Evolutionary conservation across 2,888 invertebrate species (phyloP).

Genomic region (Coelopa pilipes): DNA sequence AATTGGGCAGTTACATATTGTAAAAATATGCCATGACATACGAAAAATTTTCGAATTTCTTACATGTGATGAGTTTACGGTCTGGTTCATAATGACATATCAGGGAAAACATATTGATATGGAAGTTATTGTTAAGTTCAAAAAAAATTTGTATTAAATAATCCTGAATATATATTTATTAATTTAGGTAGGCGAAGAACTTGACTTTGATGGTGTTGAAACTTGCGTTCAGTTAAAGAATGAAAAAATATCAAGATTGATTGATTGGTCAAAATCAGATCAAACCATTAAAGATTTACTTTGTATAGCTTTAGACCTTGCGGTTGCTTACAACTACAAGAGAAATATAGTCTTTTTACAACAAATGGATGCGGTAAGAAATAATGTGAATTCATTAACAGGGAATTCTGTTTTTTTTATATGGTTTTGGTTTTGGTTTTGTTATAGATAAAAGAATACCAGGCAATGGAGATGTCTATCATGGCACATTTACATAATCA

Average conservation of each 20-base stretch:
- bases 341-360: slow-evolving; percentile 32
- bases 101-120: slow-evolving; percentile 34
- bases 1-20: slow-evolving; percentile 7
- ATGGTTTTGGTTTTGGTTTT: too few relatives aligned
- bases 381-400: not conserved
- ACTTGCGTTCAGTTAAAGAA: slow-evolving; percentile 38
- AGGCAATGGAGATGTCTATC: slow-evolving; percentile 33
- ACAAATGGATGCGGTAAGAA: slow-evolving; percentile 34
- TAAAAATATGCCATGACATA: slow-evolving; percentile 36
- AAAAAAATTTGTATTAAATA: not conserved
- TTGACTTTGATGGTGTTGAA: slow-evolving; percentile 34
- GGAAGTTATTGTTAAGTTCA: slow-evolving; percentile 34
- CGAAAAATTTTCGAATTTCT: slow-evolving; percentile 40
- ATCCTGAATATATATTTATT: not conserved
- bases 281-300: slow-evolving; percentile 35
- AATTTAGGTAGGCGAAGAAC: slow-evolving; percentile 30
- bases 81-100: slow-evolving; percentile 40
- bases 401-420: not conserved
- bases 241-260: slow-evolving; percentile 4
- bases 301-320: slow-evolving; percentile 38
- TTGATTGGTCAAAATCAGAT: slow-evolving; percentile 31
- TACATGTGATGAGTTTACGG: slow-evolving; percentile 38
- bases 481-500: slow-evolving; percentile 33
- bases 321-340: slow-evolving; percentile 34
- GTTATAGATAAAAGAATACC: slow-evolving; percentile 37